Evolutionary conservation across 2,113 vertebrate genomes (phyloP).

Genomic region (Callorhinus ursinus): DNA sequence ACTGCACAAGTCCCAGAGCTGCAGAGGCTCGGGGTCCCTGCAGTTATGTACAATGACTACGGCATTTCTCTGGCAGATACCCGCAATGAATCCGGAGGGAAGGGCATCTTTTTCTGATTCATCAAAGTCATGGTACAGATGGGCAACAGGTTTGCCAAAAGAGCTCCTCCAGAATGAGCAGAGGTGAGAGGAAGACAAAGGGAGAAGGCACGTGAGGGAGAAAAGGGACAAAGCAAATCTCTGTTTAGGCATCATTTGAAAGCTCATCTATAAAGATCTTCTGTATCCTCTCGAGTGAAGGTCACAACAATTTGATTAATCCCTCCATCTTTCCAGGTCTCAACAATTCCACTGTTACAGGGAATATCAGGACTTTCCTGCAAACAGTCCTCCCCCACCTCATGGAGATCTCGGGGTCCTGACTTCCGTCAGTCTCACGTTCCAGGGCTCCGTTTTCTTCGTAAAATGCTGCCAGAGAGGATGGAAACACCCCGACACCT

Average conservation of each 20-base stretch:
- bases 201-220: background rate
- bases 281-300: background rate
- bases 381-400: background rate
- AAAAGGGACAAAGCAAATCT: background rate
- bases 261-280: background rate
- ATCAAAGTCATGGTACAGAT: background rate
- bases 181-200: background rate
- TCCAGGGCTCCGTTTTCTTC: background rate
- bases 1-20: background rate
- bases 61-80: background rate
- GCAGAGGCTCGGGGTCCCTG: background rate
- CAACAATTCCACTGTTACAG: background rate
- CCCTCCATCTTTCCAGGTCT: background rate
- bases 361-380: background rate
- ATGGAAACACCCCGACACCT: background rate
- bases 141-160: background rate
- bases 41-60: background rate
- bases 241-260: background rate
- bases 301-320: background rate
- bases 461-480: background rate
- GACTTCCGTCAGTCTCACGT: background rate
- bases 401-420: background rate
- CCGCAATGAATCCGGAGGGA: background rate
- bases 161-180: background rate
- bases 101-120: background rate